Evolutionary conservation across 2,113 vertebrate species (phyloP).

Genomic region (Struthidea cinerea): DNA sequence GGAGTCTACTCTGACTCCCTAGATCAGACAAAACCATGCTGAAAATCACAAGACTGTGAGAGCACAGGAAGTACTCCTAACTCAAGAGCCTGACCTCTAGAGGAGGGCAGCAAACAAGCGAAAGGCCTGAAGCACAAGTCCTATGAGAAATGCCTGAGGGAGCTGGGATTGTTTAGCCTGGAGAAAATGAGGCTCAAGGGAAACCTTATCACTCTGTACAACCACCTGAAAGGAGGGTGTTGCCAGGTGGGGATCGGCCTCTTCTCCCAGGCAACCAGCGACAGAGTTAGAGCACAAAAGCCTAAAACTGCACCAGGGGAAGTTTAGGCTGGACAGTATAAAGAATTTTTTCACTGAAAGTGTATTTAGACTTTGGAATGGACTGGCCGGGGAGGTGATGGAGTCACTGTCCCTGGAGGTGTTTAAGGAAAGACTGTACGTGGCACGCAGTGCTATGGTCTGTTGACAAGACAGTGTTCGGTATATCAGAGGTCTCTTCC

Average conservation of each 20-base stretch:
- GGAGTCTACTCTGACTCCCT: rapidly evolving
- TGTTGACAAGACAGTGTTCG: rapidly evolving
- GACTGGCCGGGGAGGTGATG: rapidly evolving
- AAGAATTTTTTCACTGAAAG: background rate
- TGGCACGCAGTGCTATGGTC: background rate
- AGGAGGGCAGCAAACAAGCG: background rate
- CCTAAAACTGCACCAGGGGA: background rate
- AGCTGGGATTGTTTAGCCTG: background rate
- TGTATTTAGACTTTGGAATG: background rate
- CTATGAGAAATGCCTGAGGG: background rate
- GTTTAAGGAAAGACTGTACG: background rate
- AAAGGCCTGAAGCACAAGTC: background rate
- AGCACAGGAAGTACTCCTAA: rapidly evolving
- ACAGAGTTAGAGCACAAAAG: background rate
- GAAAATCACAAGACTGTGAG: background rate
- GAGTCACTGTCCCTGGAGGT: too few relatives aligned
- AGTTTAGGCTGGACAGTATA: background rate
- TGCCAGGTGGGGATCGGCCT: too few relatives aligned
- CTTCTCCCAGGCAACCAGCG: background rate
- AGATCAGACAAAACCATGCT: rapidly evolving
- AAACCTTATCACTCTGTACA: background rate
- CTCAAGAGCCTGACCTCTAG: too few relatives aligned
- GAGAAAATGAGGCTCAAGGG: background rate
- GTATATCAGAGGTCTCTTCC: background rate
- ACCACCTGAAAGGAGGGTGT: background rate